Evolutionary conservation across 1,140 invertebrate species (phyloP).

Genomic region (Saxidomus purpurata): DNA sequence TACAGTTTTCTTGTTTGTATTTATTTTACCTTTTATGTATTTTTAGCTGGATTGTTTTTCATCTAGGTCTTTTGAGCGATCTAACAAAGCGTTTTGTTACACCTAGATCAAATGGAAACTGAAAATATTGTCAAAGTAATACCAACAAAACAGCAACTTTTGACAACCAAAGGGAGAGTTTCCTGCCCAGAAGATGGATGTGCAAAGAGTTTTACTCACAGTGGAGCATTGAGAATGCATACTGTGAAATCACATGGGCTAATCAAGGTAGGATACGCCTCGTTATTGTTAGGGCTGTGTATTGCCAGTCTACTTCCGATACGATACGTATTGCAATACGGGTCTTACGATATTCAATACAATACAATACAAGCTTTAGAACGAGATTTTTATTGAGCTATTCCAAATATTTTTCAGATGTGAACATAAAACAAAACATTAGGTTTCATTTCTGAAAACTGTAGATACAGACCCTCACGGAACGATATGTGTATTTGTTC

Average conservation of each 20-base stretch:
- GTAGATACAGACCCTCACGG: too few species aligned
- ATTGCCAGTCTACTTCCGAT: too few species aligned
- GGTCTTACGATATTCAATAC: too few species aligned
- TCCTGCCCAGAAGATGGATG: conserved; percentile 42
- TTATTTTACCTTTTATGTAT: not conserved
- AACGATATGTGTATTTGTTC: too few species aligned
- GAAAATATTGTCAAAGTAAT: conserved; percentile 32
- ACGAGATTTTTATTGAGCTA: too few species aligned
- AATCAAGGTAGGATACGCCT: conserved; percentile 39
- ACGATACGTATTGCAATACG: too few species aligned
- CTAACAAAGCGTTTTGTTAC: conserved; percentile 29
- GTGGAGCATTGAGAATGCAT: conserved; percentile 56
- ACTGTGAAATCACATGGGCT: conserved; percentile 48
- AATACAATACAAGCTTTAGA: not conserved
- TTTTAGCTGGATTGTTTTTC: too few species aligned
- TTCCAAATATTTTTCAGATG: too few species aligned
- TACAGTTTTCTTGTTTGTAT: too few species aligned
- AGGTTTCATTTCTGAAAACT: too few species aligned
- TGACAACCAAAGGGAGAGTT: conserved; percentile 31
- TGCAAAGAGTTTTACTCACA: conserved; percentile 35
- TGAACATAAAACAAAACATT: too few species aligned
- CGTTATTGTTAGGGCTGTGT: too few species aligned
- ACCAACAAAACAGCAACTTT: conserved; percentile 31
- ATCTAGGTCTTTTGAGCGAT: not conserved
- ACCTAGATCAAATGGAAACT: conserved; percentile 30